Percentiles rank a stretch among this genome's conserved stretches.
Conservation (phyloP, 2,797 vertebrate genomes). For the Sebastes hubbsi region DNA sequence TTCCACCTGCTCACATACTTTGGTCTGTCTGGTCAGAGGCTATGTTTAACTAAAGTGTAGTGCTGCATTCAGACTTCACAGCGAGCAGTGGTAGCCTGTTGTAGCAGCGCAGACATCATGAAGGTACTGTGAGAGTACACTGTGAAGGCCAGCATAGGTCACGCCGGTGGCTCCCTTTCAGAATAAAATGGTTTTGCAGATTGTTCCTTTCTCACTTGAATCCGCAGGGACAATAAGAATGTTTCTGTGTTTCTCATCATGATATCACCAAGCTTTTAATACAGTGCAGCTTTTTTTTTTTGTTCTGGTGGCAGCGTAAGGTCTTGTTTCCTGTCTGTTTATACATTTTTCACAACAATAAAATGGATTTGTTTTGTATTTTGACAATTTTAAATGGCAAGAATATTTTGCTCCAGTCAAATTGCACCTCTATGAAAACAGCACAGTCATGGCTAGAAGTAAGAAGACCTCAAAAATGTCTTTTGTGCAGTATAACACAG, state of each 20-base stretch:
- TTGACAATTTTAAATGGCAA: neutral
- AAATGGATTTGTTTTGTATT: neutral
- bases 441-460: too few relatives aligned
- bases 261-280: conserved; percentile 27
- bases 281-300: conserved; percentile 4
- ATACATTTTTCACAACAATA: neutral
- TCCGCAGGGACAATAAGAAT: conserved; percentile 33
- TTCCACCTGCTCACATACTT: conserved; percentile 17
- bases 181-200: conserved; percentile 41
- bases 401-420: neutral
- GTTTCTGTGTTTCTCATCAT: conserved; percentile 54
- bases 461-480: too few relatives aligned
- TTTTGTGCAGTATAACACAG: too few relatives aligned
- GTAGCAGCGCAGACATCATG: neutral
- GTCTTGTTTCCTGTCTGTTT: neutral
- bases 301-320: neutral
- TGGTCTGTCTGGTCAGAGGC: neutral
- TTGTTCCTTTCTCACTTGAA: conserved; percentile 24
- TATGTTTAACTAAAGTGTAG: neutral
- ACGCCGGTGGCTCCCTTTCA: conserved; percentile 1
- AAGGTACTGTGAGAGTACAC: neutral
- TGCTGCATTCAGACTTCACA: neutral
- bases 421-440: too few relatives aligned
- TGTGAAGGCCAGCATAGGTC: neutral
- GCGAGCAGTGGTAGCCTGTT: neutral